phyloP scores from a whole-genome alignment of 1,140 invertebrate species.

The Drosophila azteca region DNA sequence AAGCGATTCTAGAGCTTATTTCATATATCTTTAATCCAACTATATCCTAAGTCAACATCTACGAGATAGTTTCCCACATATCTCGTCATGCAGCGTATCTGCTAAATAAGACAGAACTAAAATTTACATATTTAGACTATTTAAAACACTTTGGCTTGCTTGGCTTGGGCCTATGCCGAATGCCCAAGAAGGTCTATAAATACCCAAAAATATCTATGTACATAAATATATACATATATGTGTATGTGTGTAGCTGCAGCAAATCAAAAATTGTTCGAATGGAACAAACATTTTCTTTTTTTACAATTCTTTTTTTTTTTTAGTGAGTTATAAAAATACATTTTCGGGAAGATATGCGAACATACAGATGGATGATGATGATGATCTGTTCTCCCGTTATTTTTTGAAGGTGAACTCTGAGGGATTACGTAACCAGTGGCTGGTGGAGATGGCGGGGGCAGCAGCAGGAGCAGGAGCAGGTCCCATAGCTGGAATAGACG shows the following conservation, averaged over 20 bases:
- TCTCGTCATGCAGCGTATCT: slow-evolving; percentile 14
- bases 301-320: slow-evolving; percentile 1
- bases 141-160: slow-evolving; percentile 59
- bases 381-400: slow-evolving; percentile 16
- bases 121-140: slow-evolving; percentile 69
- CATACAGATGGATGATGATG: slow-evolving; percentile 6
- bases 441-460: slow-evolving; percentile 26
- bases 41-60: slow-evolving; percentile 3
- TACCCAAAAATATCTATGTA: slow-evolving; percentile 39
- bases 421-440: slow-evolving; percentile 51
- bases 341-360: slow-evolving; percentile 31
- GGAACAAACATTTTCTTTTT: slow-evolving; percentile 62
- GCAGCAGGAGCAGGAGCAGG: background rate
- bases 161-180: slow-evolving; percentile 34
- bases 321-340: slow-evolving; percentile 26
- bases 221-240: slow-evolving; percentile 17
- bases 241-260: slow-evolving; percentile 27
- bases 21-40: background rate
- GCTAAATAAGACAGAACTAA: slow-evolving; percentile 29
- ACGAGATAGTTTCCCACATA: slow-evolving; percentile 15
- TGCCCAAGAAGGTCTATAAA: slow-evolving; percentile 45
- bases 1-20: background rate
- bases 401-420: slow-evolving; percentile 60
- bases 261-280: slow-evolving; percentile 69
- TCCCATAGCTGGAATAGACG: slow-evolving; percentile 44